Conservation (phyloP, 1,140 invertebrate genomes). For the Caerostris darwini region DNA sequence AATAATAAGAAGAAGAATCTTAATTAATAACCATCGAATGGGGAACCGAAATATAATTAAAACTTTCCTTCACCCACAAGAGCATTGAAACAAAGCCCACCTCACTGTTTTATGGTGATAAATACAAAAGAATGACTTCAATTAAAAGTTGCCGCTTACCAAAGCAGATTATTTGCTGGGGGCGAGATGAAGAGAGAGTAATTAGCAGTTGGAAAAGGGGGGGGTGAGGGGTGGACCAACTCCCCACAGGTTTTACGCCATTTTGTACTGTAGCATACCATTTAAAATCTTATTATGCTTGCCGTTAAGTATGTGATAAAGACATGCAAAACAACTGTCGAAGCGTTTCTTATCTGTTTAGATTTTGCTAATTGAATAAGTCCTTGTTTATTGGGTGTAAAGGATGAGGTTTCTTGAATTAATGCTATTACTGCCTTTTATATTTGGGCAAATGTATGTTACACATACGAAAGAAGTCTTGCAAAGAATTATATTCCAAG, state of each 20-base stretch:
- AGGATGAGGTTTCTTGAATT: neutral
- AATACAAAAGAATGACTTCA: neutral
- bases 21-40: neutral
- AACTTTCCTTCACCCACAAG: neutral
- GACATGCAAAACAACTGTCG: neutral
- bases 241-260: neutral
- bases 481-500: too few relatives aligned
- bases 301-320: neutral
- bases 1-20: too few relatives aligned
- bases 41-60: neutral
- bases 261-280: neutral
- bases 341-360: slow-evolving; percentile 26
- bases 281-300: slow-evolving; percentile 10
- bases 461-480: too few relatives aligned
- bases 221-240: neutral
- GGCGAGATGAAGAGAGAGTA: neutral
- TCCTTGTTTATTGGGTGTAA: neutral
- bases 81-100: neutral
- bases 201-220: neutral
- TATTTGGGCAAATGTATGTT: too few relatives aligned
- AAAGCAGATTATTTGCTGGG: neutral
- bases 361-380: slow-evolving; percentile 9
- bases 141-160: neutral
- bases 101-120: neutral
- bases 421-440: neutral